phyloP scores from a whole-genome alignment of 2,113 vertebrate genomes.

The Hassar affinis region DNA sequence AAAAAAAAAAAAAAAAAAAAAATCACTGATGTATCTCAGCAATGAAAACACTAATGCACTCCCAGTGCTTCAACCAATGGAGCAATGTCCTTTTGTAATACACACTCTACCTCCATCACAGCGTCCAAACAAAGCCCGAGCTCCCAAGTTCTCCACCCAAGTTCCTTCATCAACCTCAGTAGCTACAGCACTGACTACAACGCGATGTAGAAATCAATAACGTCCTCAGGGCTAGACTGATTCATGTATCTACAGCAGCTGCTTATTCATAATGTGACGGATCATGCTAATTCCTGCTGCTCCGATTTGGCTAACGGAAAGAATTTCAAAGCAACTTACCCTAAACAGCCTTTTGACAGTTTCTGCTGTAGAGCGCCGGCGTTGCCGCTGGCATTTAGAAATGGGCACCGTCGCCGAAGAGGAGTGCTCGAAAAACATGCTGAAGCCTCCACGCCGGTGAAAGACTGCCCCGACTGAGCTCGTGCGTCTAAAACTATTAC shows the following conservation, averaged over 20 bases:
- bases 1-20: too few species aligned
- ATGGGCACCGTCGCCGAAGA: conserved; percentile 64
- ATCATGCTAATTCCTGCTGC: not conserved
- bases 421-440: conserved; percentile 67
- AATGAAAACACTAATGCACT: not conserved
- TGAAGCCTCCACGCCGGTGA: not conserved
- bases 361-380: conserved; percentile 78
- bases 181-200: not conserved
- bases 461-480: conserved; percentile 7
- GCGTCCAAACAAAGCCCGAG: not conserved
- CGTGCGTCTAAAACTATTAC: conserved; percentile 65
- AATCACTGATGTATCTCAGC: not conserved
- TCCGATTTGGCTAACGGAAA: not conserved
- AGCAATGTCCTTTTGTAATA: not conserved
- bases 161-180: not conserved
- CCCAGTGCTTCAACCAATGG: not conserved
- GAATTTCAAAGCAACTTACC: conserved; percentile 76
- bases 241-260: conserved; percentile 6
- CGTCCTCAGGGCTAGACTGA: not conserved
- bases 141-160: not conserved
- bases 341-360: conserved; percentile 83
- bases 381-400: conserved; percentile 32
- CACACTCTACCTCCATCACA: not conserved
- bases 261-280: not conserved
- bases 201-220: not conserved